phyloP scores from a whole-genome alignment of 64 coral and sea anemone genomes.

The Catalaphyllia jardinei region DNA sequence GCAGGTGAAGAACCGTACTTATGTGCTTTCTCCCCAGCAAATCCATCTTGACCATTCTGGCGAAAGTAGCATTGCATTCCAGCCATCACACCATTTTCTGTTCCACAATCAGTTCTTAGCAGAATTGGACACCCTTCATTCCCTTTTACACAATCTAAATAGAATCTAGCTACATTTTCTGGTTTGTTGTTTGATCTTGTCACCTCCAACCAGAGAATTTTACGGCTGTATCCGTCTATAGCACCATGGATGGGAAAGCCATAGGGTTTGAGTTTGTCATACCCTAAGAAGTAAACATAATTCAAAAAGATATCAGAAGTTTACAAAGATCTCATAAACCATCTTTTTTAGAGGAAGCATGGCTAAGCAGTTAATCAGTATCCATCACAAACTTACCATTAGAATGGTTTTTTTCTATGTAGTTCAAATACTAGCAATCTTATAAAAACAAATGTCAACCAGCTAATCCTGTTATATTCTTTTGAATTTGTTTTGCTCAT shows the following conservation, averaged over 20 bases:
- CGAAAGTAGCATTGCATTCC: conserved; percentile 41
- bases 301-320: too few relatives aligned
- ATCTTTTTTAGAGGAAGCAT: too few relatives aligned
- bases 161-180: conserved; percentile 54
- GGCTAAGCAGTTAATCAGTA: too few relatives aligned
- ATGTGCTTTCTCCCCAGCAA: conserved; percentile 60
- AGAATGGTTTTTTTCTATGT: too few relatives aligned
- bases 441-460: too few relatives aligned
- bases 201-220: conserved; percentile 56
- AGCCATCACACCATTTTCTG: conserved; percentile 50
- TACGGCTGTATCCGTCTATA: conserved; percentile 56
- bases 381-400: too few relatives aligned
- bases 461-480: too few relatives aligned
- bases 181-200: conserved; percentile 51
- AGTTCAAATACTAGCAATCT: too few relatives aligned
- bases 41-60: conserved; percentile 41
- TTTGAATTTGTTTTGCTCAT: too few relatives aligned
- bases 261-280: conserved; percentile 27
- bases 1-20: conserved; percentile 51
- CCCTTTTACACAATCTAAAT: conserved; percentile 41
- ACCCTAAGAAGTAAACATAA: conserved; percentile 33
- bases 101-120: conserved; percentile 54
- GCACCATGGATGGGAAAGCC: conserved; percentile 47
- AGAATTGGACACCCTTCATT: conserved; percentile 45
- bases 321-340: too few relatives aligned